A percentile compares a stretch with the other conserved stretches of the same genome.
Conservation (phyloP, 2,888 invertebrate genomes). For the Callyntrura guangdongensis region DNA sequence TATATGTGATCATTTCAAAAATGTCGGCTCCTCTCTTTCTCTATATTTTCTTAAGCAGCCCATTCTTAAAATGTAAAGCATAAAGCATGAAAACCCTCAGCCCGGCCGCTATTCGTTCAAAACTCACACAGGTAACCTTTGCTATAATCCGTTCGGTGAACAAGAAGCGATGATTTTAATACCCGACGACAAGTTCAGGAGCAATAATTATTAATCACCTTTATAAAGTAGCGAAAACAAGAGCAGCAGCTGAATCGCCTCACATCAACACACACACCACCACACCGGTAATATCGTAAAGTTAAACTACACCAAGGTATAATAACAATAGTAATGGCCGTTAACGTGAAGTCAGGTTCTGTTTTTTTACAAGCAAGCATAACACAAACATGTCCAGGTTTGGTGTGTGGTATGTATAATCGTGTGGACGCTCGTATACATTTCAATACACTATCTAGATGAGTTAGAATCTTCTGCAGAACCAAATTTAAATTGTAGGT, state of each 20-base stretch:
- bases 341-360: conserved; percentile 33
- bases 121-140: too few species aligned
- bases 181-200: conserved; percentile 72
- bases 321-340: too few species aligned
- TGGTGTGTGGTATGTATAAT: too few species aligned
- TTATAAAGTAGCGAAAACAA: conserved; percentile 44
- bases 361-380: background rate
- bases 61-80: background rate
- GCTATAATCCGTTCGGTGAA: conserved; percentile 36
- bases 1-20: conserved; percentile 39
- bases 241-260: conserved; percentile 24
- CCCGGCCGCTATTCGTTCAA: too few species aligned
- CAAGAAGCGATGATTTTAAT: conserved; percentile 71
- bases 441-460: too few species aligned
- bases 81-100: background rate
- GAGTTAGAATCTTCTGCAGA: too few species aligned
- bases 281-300: conserved; percentile 29
- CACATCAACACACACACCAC: conserved; percentile 30
- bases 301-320: conserved; percentile 3
- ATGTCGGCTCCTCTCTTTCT: conserved; percentile 62
- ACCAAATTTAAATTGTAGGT: too few species aligned
- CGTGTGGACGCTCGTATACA: too few species aligned
- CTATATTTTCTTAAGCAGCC: background rate
- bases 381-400: background rate
- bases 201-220: conserved; percentile 72